Conservation (phyloP, 2,113 vertebrate genomes). For the Aleadryas rufinucha region DNA sequence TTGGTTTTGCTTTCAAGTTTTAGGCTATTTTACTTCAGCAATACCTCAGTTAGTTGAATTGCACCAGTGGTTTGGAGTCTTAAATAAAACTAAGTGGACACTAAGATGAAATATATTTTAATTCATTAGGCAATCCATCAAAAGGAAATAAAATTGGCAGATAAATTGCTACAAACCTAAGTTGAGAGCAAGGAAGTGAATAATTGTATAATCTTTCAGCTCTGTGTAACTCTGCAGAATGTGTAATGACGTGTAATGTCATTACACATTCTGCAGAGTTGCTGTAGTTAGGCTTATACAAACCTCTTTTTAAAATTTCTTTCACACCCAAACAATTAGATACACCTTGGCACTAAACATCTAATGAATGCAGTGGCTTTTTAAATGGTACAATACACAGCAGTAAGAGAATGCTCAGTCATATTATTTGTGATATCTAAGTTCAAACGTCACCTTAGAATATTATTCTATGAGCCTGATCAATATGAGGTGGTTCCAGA, state of each 20-base stretch:
- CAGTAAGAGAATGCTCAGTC: neutral
- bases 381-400: neutral
- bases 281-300: neutral
- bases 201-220: neutral
- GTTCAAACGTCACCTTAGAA: neutral
- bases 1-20: neutral
- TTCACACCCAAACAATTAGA: neutral
- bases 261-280: neutral
- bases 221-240: too few relatives aligned
- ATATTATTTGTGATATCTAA: neutral
- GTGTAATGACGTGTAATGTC: too few relatives aligned
- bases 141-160: neutral
- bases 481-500: neutral
- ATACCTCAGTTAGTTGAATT: neutral
- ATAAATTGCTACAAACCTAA: neutral
- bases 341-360: neutral
- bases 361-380: neutral
- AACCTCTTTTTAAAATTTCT: neutral
- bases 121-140: neutral
- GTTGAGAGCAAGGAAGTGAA: neutral
- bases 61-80: neutral
- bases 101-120: neutral
- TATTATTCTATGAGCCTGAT: neutral
- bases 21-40: neutral
- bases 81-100: neutral